Evolutionary conservation across 2,888 invertebrate species (phyloP), one percentile per base, ranked within the genome.

Genomic region (Nomada flava): DNA sequence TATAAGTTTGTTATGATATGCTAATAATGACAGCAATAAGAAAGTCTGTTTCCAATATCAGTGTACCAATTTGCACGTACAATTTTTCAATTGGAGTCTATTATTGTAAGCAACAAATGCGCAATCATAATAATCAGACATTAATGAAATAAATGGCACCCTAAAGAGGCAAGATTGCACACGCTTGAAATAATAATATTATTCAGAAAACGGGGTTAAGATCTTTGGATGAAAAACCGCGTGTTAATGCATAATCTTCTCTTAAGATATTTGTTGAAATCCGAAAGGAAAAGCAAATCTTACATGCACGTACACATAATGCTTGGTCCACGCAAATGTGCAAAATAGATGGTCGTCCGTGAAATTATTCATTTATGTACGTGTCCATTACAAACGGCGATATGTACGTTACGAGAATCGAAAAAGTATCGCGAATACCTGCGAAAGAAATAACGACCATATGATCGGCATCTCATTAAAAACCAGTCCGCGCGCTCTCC

Each of bases 381-480:
- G 60, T 71, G 68, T 76, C 76, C 76, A 69, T 76, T 76, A 76
- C 59, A n/a, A 72, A 47, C 26, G 53, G 44, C 71, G 68, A 59
- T 29, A 70, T 44, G 69, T 67, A 82, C 71, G 71, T 82, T 76
- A 78, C 65, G 47, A 78, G 70, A 72, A 76, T 64, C 64, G 63
- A 71, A 80, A 84, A 84, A 65, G 10, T 52, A 72, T 69, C 75
- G 73, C 80, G 71, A 76, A 67, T 75, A 65, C 53, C 80, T 57
- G 64, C 77, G 83, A 79, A 76, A 76, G 85, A 88, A 84, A 85
- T 82, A 85, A 86, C 86, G 90, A 90, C 89, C 92, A 91, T 90
- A 91, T 91, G 91, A 91, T 91, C 89, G 89, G 90, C 87, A 89
- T 89, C 86, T 89, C 86, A 87, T 90, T 89, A 87, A 88, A 89